Evolutionary conservation across 2,888 invertebrate species (phyloP), one percentile per base, ranked within the genome.

Genomic region (Protonemura montana): DNA sequence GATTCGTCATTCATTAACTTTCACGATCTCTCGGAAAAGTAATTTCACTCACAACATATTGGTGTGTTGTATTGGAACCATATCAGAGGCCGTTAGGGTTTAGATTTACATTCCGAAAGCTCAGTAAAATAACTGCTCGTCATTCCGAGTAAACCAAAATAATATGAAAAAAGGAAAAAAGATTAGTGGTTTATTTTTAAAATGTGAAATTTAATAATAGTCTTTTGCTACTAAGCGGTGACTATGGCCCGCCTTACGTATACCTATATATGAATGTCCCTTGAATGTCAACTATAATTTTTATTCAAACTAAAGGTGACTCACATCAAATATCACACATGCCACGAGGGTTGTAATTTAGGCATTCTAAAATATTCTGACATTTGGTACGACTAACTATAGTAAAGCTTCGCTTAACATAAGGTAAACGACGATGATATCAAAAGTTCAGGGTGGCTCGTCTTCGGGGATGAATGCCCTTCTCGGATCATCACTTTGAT

Each of bases 401-500:
- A 59, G 59, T 59, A 59, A 27, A 29, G 81, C 81, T 81, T 29
- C 81, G 25, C n/a, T 27, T 81, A 81, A 81, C 81, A 81, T 29
- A 30, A 81, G 81, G 30, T 81, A 81, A 81, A 81, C 29, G 81
- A 30, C 21, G 28, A 16, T 59, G 59, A 59, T 59, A 59, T 59
- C 59, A 59, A 59, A 59, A 59, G 59, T 59, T 59, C 59, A 59
- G 16, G 13, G 59, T 7, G 59, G 59, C 59, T 59, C 59, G 59
- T 59, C 21, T 59, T 59, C 21, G 59, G 59, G 13, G 13, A 59
- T 59, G 59, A 59, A 59, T 13, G 59, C 59, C 59, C 59, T 5
- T 78, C 25, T 78, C 78, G 28, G 26, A 78, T 25, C 78, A 78
- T 78, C 78, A 27, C 78, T 78, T 78, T 78, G 78, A 78, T 78